Base-by-base conservation (phyloP, 2,888 invertebrate genomes). In the Cotesia congregata region DNA sequence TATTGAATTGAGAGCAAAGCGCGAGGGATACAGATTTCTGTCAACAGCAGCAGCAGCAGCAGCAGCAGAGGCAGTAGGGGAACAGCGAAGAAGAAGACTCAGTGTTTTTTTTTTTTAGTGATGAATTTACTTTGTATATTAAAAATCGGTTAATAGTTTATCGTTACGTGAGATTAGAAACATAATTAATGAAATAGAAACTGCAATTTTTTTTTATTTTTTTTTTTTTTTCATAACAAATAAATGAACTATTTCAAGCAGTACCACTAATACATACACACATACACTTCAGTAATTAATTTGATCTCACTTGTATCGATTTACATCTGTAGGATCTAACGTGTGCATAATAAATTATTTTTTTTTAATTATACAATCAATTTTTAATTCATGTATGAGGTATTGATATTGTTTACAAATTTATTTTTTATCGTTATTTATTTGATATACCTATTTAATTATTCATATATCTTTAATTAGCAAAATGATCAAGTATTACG, bases 331-430 rank as follows among this genome's bases (percentile, higher is more conserved):
- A 72, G 72, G 64, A 65, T 72, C 72, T 72, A 38, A 61, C 39
- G 65, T 83, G 82, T 84, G 83, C 81, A 79, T 83, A 84, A 84
- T 84, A 84, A 84, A 84, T 83, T 83, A 83, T 84, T 84, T 80
- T 80, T 81, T 83, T 84, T 83, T 83, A 68, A 74, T 74, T 65
- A 77, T 17, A 41, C 12, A 40, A 68, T 41, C 50, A 50, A 50
- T 7, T 50, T 12, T 50, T 50, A 50, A 50, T 50, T 39, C 1
- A 67, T 67, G 67, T 67, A 67, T n/a, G 38, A 39, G n/a, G 15
- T 38, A 17, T 20, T 65, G 7, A 20, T 38, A 20, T 9, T 65
- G 6, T 9, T 65, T 12, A 30, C 12, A 12, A 7, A 65, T 20
- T 65, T n/a, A 50, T 50, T 50, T 50, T 12, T 50, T 6, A 50